Base-by-base conservation (phyloP, 2,888 invertebrate genomes). In the Rugalucina vietnamica region DNA sequence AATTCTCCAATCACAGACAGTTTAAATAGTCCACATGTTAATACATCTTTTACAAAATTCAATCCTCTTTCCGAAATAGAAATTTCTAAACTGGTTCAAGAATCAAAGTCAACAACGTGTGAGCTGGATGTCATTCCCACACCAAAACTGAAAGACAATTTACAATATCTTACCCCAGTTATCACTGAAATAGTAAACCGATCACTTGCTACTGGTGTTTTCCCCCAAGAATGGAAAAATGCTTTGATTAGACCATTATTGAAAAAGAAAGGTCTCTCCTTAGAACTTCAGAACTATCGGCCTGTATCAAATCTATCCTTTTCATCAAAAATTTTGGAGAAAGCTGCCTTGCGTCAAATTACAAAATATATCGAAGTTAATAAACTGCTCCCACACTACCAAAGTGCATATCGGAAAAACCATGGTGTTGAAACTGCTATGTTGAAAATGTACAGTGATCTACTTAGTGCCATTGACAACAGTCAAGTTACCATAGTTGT, bases 351-450 rank as follows among this genome's bases (percentile, higher is more conserved):
- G 69, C 12, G 65, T 21, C 79, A 80, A 76, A 76, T 84, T 32
- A 65, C 73, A 27, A 14, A 80, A n/a, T 39, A 80, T 65, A 72
- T 76, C 54, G 77, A 84, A 76, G 18, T 29, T 21, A 77, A 80
- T 32, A 77, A 65, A 27, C 73, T 84, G 29, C 73, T 81, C 12
- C 81, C 78, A 71, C 37, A n/a, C 8, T 78, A 84, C 36, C 84
- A 81, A 84, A 84, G 78, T 78, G 77, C 81, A 74, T 81, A 78
- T 57, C 79, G 79, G 8, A 83, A 79, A 82, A 18, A 70, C 50
- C 78, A 82, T 37, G 65, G 82, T 29, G 78, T 78, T 21, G 84
- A 81, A 75, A 84, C 78, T 32, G 81, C 81, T 34, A 81, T 79
- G 84, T 36, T 81, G 0, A 81, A 84, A 57, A 81, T 84, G 81